Conservation (phyloP, 2,888 invertebrate genomes). For the Adineta ricciae region DNA sequence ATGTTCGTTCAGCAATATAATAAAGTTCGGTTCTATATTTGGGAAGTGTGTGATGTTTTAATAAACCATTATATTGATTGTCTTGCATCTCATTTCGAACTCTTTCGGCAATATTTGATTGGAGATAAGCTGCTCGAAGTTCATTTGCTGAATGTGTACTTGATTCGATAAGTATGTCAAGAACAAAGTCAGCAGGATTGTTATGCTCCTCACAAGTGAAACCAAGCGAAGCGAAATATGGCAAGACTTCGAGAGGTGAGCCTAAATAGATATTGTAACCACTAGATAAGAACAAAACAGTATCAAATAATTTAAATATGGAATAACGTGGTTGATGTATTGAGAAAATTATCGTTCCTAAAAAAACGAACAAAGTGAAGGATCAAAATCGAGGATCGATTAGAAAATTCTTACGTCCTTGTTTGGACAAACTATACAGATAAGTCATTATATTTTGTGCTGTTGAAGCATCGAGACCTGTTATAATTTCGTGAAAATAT, state of each 20-base stretch:
- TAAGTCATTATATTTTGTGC: conserved; percentile 46
- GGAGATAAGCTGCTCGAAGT: background rate
- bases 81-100: background rate
- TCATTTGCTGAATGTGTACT: background rate
- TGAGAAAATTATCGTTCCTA: conserved; percentile 45
- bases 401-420: conserved; percentile 38
- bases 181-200: background rate
- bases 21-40: background rate
- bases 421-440: conserved; percentile 41
- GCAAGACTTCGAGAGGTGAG: conserved; percentile 34
- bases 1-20: background rate
- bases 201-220: background rate
- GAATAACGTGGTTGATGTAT: conserved; percentile 38
- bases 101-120: background rate
- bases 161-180: background rate
- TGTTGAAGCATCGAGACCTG: conserved; percentile 49
- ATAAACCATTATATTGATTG: background rate
- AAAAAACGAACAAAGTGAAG: too few species aligned
- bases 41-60: background rate
- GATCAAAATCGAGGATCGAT: too few species aligned
- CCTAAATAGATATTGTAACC: conserved; percentile 47
- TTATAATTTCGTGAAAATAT: conserved; percentile 35
- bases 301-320: conserved; percentile 41
- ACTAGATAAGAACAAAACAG: conserved; percentile 42
- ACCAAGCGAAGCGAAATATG: background rate